These are phyloP conservation scores for Morpho achilles DNA, from an alignment of 2,888 invertebrate species.

Conservation along the genomic window DNA sequence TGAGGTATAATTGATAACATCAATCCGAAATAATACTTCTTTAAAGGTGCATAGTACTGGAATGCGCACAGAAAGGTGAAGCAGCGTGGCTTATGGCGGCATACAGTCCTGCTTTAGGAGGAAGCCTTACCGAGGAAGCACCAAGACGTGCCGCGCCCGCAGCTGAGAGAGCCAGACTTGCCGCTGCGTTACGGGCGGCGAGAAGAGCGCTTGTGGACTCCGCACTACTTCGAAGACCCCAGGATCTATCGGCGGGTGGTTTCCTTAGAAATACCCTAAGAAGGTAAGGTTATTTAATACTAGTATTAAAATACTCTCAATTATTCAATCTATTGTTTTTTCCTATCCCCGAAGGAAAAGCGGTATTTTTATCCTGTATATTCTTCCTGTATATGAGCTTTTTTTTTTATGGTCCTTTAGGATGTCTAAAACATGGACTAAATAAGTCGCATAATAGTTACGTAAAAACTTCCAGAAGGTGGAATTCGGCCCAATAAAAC, in stretches of 20 bases:
- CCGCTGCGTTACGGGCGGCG: constrained; percentile 92
- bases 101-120: constrained; percentile 91
- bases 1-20: no score
- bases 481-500: no score
- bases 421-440: not conserved
- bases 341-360: no score
- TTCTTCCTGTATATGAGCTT: no score
- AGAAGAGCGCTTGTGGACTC: constrained; percentile 90
- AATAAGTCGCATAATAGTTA: not conserved
- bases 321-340: no score
- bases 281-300: constrained; percentile 56
- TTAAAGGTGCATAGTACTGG: constrained; percentile 93
- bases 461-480: no score
- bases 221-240: constrained; percentile 89
- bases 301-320: no score
- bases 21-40: not conserved
- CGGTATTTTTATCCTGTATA: no score
- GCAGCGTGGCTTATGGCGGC: constrained; percentile 95
- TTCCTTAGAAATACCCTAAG: constrained; percentile 93
- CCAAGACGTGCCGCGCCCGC: constrained; percentile 84
- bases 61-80: constrained; percentile 93
- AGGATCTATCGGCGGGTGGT: constrained; percentile 87
- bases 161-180: constrained; percentile 91
- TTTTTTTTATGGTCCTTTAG: no score
- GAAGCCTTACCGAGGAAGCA: constrained; percentile 87